Conservation (phyloP, 2,113 vertebrate genomes). For the Indicator maculatus region DNA sequence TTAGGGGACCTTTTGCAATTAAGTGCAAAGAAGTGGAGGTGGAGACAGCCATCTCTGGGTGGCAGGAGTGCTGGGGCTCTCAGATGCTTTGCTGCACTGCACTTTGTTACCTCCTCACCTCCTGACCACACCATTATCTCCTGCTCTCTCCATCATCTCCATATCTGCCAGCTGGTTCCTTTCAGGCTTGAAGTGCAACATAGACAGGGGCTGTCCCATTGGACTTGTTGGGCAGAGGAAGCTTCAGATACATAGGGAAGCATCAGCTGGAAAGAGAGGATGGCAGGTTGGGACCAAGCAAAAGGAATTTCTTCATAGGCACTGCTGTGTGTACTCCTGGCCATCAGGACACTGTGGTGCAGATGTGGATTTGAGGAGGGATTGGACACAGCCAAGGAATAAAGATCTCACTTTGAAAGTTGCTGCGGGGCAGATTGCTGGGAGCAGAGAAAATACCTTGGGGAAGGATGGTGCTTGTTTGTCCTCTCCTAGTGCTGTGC, state of each 20-base stretch:
- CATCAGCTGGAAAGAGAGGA: background rate
- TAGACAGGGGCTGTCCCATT: background rate
- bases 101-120: background rate
- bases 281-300: background rate
- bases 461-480: background rate
- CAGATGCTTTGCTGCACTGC: background rate
- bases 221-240: background rate
- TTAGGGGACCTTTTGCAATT: background rate
- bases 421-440: background rate
- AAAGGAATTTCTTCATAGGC: background rate
- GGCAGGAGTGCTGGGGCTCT: background rate
- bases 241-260: background rate
- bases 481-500: background rate
- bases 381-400: background rate
- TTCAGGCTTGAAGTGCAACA: background rate
- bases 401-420: background rate
- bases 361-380: background rate
- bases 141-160: background rate
- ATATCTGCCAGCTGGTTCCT: background rate
- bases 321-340: background rate
- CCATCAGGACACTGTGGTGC: rapidly evolving
- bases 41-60: background rate
- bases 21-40: background rate
- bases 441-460: background rate
- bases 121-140: rapidly evolving